phyloP scores from a whole-genome alignment of 2,797 vertebrate genomes.

The Gadopsis bispinosus region DNA sequence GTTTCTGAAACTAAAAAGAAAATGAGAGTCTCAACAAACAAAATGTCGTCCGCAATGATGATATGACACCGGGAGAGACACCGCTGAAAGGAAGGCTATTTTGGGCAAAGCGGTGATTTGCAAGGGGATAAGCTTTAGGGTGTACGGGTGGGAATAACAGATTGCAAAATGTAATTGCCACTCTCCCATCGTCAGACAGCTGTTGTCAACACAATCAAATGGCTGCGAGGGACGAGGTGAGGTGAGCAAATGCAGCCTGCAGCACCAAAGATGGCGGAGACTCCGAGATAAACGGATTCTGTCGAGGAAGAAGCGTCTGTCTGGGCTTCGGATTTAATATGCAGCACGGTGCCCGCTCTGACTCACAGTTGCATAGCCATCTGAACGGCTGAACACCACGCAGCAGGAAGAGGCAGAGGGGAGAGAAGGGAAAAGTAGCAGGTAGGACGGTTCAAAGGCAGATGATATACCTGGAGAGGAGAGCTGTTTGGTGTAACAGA shows the following conservation, averaged over 20 bases:
- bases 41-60: constrained; percentile 15
- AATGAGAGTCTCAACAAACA: constrained; percentile 10
- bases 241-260: constrained; percentile 64
- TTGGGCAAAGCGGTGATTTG: constrained; percentile 36
- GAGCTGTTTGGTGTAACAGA: constrained; percentile 53
- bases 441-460: constrained; percentile 69
- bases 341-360: constrained; percentile 58
- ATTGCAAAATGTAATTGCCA: constrained; percentile 70
- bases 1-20: not conserved
- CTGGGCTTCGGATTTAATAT: constrained; percentile 73
- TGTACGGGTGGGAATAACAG: constrained; percentile 59
- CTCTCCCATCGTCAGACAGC: constrained; percentile 66
- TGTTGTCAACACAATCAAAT: constrained; percentile 76
- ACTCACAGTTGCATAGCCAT: constrained; percentile 70
- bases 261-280: constrained; percentile 62
- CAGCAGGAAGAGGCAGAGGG: constrained; percentile 52
- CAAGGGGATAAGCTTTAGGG: constrained; percentile 47
- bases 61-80: constrained; percentile 16
- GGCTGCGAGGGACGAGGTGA: constrained; percentile 56
- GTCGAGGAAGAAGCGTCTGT: constrained; percentile 63
- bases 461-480: constrained; percentile 60
- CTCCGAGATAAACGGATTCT: constrained; percentile 72
- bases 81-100: constrained; percentile 48
- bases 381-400: constrained; percentile 50
- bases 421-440: constrained; percentile 47